These are phyloP conservation scores for Rhingia rostrata DNA, from an alignment of 2,888 invertebrate species.

Conservation along the genomic window DNA sequence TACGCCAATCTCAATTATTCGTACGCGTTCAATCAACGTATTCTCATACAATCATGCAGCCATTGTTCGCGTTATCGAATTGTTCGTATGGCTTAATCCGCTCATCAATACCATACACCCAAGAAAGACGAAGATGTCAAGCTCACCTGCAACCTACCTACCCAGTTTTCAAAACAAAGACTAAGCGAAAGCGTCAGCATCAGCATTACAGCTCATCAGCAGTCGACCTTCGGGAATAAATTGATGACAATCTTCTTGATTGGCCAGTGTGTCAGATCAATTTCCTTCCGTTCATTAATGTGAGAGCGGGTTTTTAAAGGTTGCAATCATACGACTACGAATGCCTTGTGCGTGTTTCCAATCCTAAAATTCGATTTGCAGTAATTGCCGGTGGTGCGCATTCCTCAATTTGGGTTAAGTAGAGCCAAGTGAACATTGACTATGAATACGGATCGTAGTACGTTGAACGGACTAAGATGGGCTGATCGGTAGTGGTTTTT, in stretches of 20 bases:
- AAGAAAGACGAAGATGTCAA: neutral
- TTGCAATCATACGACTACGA: neutral
- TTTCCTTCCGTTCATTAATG: neutral
- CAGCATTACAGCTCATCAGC: slow-evolving; percentile 7
- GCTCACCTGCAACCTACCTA: neutral
- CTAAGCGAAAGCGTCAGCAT: slow-evolving; percentile 15
- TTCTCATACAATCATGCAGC: neutral
- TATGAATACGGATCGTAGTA: neutral
- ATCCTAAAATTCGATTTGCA: slow-evolving; percentile 1
- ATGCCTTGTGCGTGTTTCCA: neutral
- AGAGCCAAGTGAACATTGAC: neutral
- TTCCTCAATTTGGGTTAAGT: slow-evolving; percentile 25
- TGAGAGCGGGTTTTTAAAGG: slow-evolving; percentile 1
- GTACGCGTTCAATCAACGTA: neutral
- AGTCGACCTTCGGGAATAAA: slow-evolving; percentile 21
- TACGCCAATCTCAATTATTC: neutral
- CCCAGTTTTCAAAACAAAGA: neutral
- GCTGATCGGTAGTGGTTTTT: neutral
- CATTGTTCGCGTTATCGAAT: neutral
- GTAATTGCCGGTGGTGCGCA: neutral
- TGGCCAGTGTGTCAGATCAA: slow-evolving; percentile 25
- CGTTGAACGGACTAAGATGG: slow-evolving; percentile 1
- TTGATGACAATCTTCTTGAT: slow-evolving; percentile 31
- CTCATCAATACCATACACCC: neutral
- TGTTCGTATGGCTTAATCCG: neutral